phyloP scores from a whole-genome alignment of 2,888 invertebrate genomes.

The Eudemis profundana region DNA sequence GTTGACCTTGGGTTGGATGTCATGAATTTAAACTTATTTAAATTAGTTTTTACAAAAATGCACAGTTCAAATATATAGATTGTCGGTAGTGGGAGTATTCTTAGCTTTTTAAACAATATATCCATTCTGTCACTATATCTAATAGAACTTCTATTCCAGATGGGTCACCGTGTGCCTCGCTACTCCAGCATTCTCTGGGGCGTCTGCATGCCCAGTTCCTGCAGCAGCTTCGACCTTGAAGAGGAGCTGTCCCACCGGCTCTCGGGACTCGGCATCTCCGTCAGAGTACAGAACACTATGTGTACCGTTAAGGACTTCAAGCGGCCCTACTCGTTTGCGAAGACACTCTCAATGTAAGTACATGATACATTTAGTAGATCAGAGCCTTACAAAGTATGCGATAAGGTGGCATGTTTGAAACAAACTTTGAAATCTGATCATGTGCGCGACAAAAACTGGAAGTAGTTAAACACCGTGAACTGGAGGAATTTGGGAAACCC shows the following conservation, averaged over 20 bases:
- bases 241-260: conserved; percentile 73
- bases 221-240: conserved; percentile 81
- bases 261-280: conserved; percentile 65
- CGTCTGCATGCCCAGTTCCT: conserved; percentile 85
- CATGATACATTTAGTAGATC: background rate
- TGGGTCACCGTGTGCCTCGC: conserved; percentile 85
- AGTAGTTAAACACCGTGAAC: no score
- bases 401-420: no score
- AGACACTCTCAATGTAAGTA: conserved; percentile 78
- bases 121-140: background rate
- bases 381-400: no score
- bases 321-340: conserved; percentile 76
- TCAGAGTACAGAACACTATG: conserved; percentile 76
- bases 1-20: no score
- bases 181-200: conserved; percentile 86
- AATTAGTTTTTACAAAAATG: no score
- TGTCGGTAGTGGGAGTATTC: no score
- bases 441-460: no score
- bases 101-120: no score
- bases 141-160: conserved; percentile 63
- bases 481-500: no score
- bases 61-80: no score
- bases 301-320: conserved; percentile 72
- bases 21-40: no score
- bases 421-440: no score